Evolutionary conservation across 2,888 invertebrate species (phyloP), one percentile per base, ranked within the genome.

Genomic region (Molorchus minor): DNA sequence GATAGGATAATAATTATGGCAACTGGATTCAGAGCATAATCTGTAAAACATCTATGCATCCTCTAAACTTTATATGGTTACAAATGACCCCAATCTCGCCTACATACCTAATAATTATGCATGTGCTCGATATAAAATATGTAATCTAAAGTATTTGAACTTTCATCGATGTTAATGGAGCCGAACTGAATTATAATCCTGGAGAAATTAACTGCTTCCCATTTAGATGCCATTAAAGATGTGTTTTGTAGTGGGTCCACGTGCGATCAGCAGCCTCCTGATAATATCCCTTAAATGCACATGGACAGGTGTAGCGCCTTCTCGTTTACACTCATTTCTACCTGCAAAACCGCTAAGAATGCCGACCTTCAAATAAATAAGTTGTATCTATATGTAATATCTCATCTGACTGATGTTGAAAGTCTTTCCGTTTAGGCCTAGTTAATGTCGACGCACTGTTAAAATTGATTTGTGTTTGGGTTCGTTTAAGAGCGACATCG

Each of bases 331-430:
- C 43, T 49, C 56, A 43, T 21, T 25, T 49, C 43, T 56, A 56
- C 56, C 56, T 56, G 56, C 56, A 41, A 56, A 56, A 49, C 43
- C 35, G 43, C 49, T 40, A 56, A 49, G 56, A 56, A 49, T 56
- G 56, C 25, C 21, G 41, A 47, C 35, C 38, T 29, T 38, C 35
- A 56, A 43, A 56, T 47, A 56, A 49, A 36, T 49, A 49, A 49
- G 38, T 38, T 38, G 21, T 49, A 49, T 49, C 40, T 56, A 40
- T 56, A 38, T 30, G 21, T 47, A 29, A 17, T 33, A 56, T 56
- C 47, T 47, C 41, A 38, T 38, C 38, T 16, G 38, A 20, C 25
- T 21, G 2, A 1, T 7, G 25, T 25, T 38, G 21, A 20, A 25
- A 40, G 25, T 10, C n/a, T 38, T 38, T 13, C 35, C 13, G 33